A percentile compares a stretch with the other conserved stretches of the same genome.
phyloP scores from a whole-genome alignment of 2,113 vertebrate species.

The Macheiramphus alcinus region DNA sequence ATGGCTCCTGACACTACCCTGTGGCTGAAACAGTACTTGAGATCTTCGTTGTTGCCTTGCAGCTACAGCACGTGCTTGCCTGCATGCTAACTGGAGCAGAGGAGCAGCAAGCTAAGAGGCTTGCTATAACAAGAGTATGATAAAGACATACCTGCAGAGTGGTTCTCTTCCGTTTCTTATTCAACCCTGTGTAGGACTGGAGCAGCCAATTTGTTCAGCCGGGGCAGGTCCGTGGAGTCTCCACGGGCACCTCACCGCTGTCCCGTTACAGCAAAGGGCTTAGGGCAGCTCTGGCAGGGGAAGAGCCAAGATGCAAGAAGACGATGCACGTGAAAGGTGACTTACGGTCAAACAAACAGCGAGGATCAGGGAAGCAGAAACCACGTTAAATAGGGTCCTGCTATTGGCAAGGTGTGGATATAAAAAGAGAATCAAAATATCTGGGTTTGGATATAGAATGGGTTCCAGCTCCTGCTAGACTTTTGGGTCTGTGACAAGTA shows the following conservation, averaged over 20 bases:
- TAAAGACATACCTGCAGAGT: background rate
- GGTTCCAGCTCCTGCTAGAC: background rate
- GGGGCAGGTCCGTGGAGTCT: background rate
- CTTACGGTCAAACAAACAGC: background rate
- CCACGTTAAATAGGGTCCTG: background rate
- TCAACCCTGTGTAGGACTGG: too few relatives aligned
- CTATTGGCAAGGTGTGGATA: background rate
- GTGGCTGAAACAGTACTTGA: background rate
- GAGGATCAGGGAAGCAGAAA: background rate
- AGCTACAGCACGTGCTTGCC: background rate
- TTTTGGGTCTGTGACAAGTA: background rate
- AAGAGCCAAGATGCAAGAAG: background rate
- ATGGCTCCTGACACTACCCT: background rate
- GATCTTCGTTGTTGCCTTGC: background rate
- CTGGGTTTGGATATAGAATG: background rate
- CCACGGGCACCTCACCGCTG: rapidly evolving
- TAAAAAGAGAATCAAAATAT: background rate
- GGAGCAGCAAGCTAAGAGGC: background rate
- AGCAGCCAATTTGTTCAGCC: background rate
- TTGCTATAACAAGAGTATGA: too few relatives aligned
- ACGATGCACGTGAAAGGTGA: rapidly evolving
- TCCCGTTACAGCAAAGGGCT: background rate
- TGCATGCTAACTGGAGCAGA: rapidly evolving
- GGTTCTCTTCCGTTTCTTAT: background rate
- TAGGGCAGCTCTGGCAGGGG: background rate